Conservation (phyloP, 2,888 invertebrate species). For the Andrena haemorrhoa region DNA sequence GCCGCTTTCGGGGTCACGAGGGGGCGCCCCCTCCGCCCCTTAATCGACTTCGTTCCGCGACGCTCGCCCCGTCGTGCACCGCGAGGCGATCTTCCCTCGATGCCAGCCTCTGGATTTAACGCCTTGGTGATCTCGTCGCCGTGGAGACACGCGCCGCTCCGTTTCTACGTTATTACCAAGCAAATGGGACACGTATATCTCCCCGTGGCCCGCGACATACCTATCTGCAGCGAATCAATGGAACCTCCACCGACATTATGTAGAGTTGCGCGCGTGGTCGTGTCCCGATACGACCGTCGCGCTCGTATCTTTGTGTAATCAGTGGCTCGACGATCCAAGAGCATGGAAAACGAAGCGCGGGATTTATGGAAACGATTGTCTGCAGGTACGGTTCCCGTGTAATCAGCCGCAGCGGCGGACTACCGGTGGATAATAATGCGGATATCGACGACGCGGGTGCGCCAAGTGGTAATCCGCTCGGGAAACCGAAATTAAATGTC, state of each 20-base stretch:
- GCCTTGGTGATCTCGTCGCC: background rate
- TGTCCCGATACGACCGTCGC: background rate
- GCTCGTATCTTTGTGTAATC: slow-evolving; percentile 14
- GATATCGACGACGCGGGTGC: background rate
- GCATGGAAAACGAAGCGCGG: background rate
- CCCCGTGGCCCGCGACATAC: background rate
- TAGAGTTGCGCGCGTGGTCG: slow-evolving; percentile 4
- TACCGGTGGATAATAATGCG: slow-evolving; percentile 16
- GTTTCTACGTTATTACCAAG: background rate
- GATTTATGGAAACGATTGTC: slow-evolving; percentile 15
- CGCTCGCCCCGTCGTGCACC: background rate
- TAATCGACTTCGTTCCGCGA: slow-evolving; percentile 38
- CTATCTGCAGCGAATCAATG: slow-evolving; percentile 21
- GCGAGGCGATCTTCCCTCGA: background rate
- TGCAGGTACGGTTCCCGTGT: slow-evolving; percentile 19
- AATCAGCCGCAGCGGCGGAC: slow-evolving; percentile 12
- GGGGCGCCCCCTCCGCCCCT: background rate
- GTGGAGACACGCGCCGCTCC: background rate
- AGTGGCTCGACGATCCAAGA: background rate
- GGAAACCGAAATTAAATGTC: slow-evolving; percentile 28
- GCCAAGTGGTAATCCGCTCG: slow-evolving; percentile 30
- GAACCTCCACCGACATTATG: slow-evolving; percentile 36
- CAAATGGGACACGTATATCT: slow-evolving; percentile 38
- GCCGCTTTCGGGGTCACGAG: background rate
- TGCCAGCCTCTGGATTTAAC: slow-evolving; percentile 10